Conservation (phyloP, 2,888 invertebrate species). For the Dimorphilus gyrociliatus region DNA sequence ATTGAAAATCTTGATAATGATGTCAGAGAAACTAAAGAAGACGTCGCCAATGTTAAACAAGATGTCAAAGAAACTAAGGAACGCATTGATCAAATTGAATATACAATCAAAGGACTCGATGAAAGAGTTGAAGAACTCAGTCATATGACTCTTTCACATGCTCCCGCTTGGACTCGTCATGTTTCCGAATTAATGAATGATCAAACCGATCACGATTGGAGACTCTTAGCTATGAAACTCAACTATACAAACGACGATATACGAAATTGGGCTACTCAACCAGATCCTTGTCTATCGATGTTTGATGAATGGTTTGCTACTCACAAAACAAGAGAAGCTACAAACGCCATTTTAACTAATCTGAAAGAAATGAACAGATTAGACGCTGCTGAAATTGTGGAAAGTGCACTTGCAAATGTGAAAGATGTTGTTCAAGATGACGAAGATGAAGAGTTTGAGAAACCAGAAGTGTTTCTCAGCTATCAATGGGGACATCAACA, state of each 20-base stretch:
- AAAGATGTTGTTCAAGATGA: too few relatives aligned
- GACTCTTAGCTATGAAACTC: conserved; percentile 24
- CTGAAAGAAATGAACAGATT: conserved; percentile 26
- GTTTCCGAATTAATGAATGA: conserved; percentile 26
- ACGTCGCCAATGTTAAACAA: too few relatives aligned
- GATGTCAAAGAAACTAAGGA: too few relatives aligned
- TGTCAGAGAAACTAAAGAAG: too few relatives aligned
- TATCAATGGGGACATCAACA: conserved; percentile 32
- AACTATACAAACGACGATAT: conserved; percentile 29
- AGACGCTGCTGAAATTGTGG: conserved; percentile 26
- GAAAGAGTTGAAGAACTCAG: too few relatives aligned
- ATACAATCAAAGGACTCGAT: too few relatives aligned
- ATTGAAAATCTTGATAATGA: conserved; percentile 14
- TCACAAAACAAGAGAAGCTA: conserved; percentile 26
- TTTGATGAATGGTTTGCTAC: conserved; percentile 32
- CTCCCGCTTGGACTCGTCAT: conserved; percentile 29
- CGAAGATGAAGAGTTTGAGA: too few relatives aligned
- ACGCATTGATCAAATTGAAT: too few relatives aligned
- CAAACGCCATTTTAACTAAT: conserved; percentile 19
- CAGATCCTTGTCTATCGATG: conserved; percentile 30
- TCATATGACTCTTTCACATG: conserved; percentile 30
- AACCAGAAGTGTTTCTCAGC: conserved; percentile 19
- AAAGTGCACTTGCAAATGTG: conserved; percentile 24
- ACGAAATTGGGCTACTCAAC: conserved; percentile 24
- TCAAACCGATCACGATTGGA: conserved; percentile 24